Percentiles rank a stretch among this genome's conserved stretches.
Evolutionary conservation across 1,140 invertebrate species (phyloP).

Genomic region (Scaptomyza pallida): DNA sequence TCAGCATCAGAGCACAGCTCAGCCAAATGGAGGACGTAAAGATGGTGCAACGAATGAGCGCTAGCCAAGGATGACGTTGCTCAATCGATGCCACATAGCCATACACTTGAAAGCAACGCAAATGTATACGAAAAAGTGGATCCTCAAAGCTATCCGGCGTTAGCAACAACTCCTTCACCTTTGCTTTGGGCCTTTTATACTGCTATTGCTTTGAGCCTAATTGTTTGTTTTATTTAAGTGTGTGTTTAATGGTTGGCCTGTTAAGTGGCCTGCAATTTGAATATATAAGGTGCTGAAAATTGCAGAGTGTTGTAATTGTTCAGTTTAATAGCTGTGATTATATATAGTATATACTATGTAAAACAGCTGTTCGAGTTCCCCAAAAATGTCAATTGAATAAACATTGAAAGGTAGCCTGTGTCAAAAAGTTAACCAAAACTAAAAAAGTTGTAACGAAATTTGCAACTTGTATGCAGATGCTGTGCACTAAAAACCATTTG

Average conservation of each 20-base stretch:
- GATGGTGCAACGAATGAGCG: slow-evolving; percentile 54
- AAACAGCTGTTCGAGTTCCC: too few relatives aligned
- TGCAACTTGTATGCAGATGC: too few relatives aligned
- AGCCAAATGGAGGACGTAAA: slow-evolving; percentile 73
- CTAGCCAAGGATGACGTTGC: slow-evolving; percentile 42
- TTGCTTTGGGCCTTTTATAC: slow-evolving; percentile 50
- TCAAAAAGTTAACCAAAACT: too few relatives aligned
- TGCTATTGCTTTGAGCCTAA: too few relatives aligned
- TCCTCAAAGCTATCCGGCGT: slow-evolving; percentile 43
- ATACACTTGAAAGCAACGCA: slow-evolving; percentile 60
- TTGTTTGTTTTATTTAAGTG: not conserved
- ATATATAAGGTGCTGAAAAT: slow-evolving; percentile 51
- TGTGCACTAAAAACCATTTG: too few relatives aligned
- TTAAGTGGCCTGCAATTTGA: slow-evolving; percentile 45
- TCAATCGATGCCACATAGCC: slow-evolving; percentile 63
- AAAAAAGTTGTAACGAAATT: too few relatives aligned
- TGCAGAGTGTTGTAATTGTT: too few relatives aligned
- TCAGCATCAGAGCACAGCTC: slow-evolving; percentile 53
- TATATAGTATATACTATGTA: too few relatives aligned
- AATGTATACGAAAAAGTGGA: slow-evolving; percentile 49
- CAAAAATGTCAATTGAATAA: too few relatives aligned
- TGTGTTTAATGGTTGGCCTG: not conserved
- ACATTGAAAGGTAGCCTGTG: too few relatives aligned
- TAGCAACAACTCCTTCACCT: slow-evolving; percentile 54
- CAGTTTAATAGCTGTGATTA: too few relatives aligned